Evolutionary conservation across 1,140 invertebrate genomes (phyloP).

Genomic region (Nymphalis io): DNA sequence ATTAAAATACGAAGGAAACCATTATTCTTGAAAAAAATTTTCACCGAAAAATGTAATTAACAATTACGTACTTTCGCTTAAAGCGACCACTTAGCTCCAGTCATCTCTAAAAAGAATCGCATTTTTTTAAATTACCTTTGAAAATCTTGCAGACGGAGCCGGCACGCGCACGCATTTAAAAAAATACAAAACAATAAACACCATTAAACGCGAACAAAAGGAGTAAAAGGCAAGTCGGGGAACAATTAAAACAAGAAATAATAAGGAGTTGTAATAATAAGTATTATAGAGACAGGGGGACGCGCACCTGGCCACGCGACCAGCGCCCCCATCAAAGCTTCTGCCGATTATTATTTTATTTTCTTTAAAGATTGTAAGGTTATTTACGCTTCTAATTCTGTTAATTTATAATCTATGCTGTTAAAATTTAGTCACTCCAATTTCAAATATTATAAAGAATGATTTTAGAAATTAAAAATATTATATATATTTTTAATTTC

Average conservation of each 20-base stretch:
- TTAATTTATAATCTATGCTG: neutral
- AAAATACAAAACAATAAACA: slow-evolving; percentile 73
- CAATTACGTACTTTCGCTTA: slow-evolving; percentile 35
- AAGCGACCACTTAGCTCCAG: slow-evolving; percentile 31
- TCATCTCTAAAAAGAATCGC: slow-evolving; percentile 46
- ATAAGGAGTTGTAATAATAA: slow-evolving; percentile 79
- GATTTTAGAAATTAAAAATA: no score
- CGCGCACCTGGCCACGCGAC: slow-evolving; percentile 71
- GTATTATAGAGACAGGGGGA: slow-evolving; percentile 72
- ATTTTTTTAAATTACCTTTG: slow-evolving; percentile 55
- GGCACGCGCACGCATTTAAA: slow-evolving; percentile 72
- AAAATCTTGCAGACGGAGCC: slow-evolving; percentile 69
- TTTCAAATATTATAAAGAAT: no score
- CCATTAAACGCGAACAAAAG: slow-evolving; percentile 79
- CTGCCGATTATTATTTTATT: slow-evolving; percentile 55
- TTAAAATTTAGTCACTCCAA: neutral
- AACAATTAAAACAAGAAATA: slow-evolving; percentile 81
- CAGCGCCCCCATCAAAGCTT: slow-evolving; percentile 49
- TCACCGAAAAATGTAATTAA: slow-evolving; percentile 36
- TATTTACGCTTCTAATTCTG: neutral
- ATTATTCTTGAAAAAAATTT: slow-evolving; percentile 38
- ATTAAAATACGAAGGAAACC: slow-evolving; percentile 24
- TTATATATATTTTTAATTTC: no score
- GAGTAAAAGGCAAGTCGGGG: slow-evolving; percentile 76
- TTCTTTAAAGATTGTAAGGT: slow-evolving; percentile 36